Conservation (phyloP, 2,888 invertebrate species). For the Euzetes globulus region DNA sequence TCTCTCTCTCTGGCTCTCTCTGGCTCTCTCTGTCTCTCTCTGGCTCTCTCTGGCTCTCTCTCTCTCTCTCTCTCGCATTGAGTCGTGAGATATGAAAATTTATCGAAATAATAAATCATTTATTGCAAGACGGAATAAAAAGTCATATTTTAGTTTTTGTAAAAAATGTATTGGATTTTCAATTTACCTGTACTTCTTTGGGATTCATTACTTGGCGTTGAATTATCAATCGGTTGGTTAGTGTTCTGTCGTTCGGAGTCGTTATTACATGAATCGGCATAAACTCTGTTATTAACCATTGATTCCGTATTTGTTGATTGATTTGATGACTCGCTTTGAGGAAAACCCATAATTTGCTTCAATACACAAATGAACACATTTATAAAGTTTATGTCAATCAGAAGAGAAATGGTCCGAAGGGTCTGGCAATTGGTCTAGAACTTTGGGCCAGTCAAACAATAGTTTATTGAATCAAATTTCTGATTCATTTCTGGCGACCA, state of each 20-base stretch:
- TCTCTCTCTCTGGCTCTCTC: too few species aligned
- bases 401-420: not conserved
- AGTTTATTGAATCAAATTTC: not conserved
- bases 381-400: not conserved
- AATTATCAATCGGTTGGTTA: not conserved
- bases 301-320: conserved; percentile 7
- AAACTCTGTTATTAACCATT: conserved; percentile 3
- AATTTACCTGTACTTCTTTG: not conserved
- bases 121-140: not conserved
- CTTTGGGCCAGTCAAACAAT: not conserved
- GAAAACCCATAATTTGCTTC: conserved; percentile 3
- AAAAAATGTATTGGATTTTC: not conserved
- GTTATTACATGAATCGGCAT: conserved; percentile 1
- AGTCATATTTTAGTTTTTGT: not conserved
- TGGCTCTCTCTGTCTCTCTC: too few species aligned
- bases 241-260: not conserved
- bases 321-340: not conserved
- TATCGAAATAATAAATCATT: not conserved
- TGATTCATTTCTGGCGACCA: not conserved
- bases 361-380: not conserved
- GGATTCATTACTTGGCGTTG: not conserved
- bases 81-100: not conserved
- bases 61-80: not conserved
- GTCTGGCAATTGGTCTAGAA: not conserved
- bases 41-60: too few species aligned